Base-by-base conservation (phyloP, 2,797 vertebrate species). In the Pangasius macronema region DNA sequence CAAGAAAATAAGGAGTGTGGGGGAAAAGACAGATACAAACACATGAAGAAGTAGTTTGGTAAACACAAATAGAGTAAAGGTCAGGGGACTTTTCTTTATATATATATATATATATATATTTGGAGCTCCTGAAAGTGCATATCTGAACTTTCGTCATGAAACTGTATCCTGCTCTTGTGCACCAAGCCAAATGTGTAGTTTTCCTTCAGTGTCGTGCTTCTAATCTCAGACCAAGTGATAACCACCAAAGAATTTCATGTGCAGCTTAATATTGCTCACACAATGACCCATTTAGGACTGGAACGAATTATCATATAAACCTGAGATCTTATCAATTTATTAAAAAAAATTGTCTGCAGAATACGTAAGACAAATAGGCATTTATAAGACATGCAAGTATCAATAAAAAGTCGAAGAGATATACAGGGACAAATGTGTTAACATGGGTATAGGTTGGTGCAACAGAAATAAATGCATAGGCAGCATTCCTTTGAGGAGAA, bases 121-220 rank as follows among this genome's bases (percentile, higher is more conserved):
- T 30, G 33, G 39, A 73, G 0, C 39, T 36, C 39, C 10, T 73
- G 70, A 27, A 46, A 73, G 39, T 4, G 11, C 22, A 73, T 5
- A 46, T 27, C 10, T 73, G 70, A 73, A 67, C 79, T 55, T 73
- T 82, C 36, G 1, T 2, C n/a, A 75, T 83, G 86, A 83, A 83
- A 87, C 30, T 22, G 22, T 36, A 67, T n/a, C 81, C 57, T 55
- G 57, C 3, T 30, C 51, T 36, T 82, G 39, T 33, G 9, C 1
- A n/a, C 57, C 42, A 24, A 65, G 86, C 57, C 86, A 83, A 83
- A 73, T 30, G 39, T 42, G 57, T 3, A n/a, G 81, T 30, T 55
- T 76, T 72, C 42, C 13, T 59, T 70, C n/a, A 18, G 55, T 59
- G 67, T 36, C 36, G 51, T 63, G 46, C 30, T 33, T 49, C 55